These are phyloP conservation scores for Choristoneura fumiferana DNA, from an alignment of 1,140 invertebrate species.

Conservation along the genomic window DNA sequence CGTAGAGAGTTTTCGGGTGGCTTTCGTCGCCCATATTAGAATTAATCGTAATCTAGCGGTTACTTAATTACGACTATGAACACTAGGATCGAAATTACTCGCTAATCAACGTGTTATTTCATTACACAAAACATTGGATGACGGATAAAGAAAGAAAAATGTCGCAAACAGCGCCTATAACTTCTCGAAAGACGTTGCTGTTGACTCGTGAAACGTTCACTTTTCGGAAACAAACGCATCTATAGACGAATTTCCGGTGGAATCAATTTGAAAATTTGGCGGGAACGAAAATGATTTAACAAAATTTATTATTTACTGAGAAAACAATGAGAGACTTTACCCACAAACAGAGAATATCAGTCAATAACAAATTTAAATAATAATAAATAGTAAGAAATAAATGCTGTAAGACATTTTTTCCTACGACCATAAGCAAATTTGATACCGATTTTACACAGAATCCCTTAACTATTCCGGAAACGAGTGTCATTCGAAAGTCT, in stretches of 20 bases:
- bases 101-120: constrained; percentile 76
- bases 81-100: constrained; percentile 73
- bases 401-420: constrained; percentile 4
- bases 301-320: background rate
- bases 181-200: constrained; percentile 79
- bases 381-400: background rate
- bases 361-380: too few species aligned
- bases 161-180: constrained; percentile 76
- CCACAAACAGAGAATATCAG: too few species aligned
- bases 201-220: constrained; percentile 79
- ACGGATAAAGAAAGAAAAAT: constrained; percentile 78
- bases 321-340: too few species aligned
- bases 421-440: constrained; percentile 29
- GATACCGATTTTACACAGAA: constrained; percentile 8
- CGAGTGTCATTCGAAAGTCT: constrained; percentile 71
- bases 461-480: constrained; percentile 64
- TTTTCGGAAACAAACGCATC: constrained; percentile 78
- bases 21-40: constrained; percentile 86
- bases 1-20: constrained; percentile 94
- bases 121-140: constrained; percentile 78
- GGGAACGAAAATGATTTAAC: constrained; percentile 37
- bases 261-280: constrained; percentile 67
- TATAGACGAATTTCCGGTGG: constrained; percentile 76
- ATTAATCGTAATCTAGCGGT: constrained; percentile 76
- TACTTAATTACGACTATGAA: constrained; percentile 78